Conservation (phyloP, 64 coral and sea anemone genomes). For the Trachythela sp. region DNA sequence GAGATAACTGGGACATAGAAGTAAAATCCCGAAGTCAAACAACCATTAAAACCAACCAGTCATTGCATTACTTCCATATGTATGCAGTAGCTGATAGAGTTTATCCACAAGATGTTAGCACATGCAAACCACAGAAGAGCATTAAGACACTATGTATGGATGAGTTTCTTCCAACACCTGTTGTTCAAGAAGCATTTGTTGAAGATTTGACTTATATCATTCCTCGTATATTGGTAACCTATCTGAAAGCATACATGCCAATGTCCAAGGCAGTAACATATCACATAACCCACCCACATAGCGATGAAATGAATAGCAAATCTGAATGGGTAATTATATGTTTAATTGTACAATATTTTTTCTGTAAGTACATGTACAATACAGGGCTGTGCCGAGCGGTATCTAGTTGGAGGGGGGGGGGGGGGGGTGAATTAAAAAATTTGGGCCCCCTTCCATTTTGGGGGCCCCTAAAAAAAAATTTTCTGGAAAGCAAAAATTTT, state of each 20-base stretch:
- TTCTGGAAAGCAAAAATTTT: too few relatives aligned
- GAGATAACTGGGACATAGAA: slow-evolving; percentile 17
- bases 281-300: not conserved
- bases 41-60: not conserved
- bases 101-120: not conserved
- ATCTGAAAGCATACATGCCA: not conserved
- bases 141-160: not conserved
- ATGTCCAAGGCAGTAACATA: not conserved
- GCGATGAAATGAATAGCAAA: not conserved
- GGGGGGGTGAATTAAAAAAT: too few relatives aligned
- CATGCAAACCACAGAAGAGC: not conserved
- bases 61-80: slow-evolving; percentile 1
- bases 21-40: not conserved
- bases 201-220: not conserved
- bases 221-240: not conserved
- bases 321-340: slow-evolving; percentile 13
- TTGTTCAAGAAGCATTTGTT: not conserved
- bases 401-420: too few relatives aligned
- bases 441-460: too few relatives aligned
- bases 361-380: too few relatives aligned
- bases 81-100: slow-evolving; percentile 11
- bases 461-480: too few relatives aligned
- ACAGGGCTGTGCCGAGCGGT: too few relatives aligned
- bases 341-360: too few relatives aligned
- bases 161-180: not conserved